Base-by-base conservation (phyloP, 37 sponge, comb jelly and placozoan genomes). In the Beroe ovata region DNA sequence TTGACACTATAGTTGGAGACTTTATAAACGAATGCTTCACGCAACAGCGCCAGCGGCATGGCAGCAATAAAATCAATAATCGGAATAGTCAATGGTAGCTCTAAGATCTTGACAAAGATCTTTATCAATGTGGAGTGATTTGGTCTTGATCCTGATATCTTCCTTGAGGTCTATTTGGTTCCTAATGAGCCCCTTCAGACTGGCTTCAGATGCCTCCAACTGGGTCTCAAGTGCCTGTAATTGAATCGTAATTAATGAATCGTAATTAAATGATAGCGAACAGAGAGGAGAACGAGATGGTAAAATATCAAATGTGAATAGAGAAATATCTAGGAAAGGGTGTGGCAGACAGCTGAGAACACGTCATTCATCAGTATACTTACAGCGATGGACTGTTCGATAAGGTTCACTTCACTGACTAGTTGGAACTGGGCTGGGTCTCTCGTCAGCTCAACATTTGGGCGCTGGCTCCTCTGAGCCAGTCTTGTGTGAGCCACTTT, bases 381-480 rank as follows among this genome's bases (percentile, higher is more conserved):
- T 35, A 64, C 64, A 60, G 59, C 21, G 59, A 64, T 66, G 23
- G 71, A 37, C 0, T 29, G 88, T 8, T 64, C 69, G 30, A 96
- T 94, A 69, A 94, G 91, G 3, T 69, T 88, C 64, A 95, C 97
- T 64, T 97, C 97, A 19, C 72, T 71, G 14, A 92, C 90, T 35
- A 97, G 92, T 35, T 92, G 91, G 66, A 91, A 91, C 89, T 97
- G 97, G 60, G 92, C 93, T 40, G 97, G 95, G 64, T 97, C 97
- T 0, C 95, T 89, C 1, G 95, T 95, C 40, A 95, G 91, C 91
- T 97, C 97, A 6, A 91, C 90, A 64, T 93, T 93, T 54, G 95
- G 95, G 6, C 97, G 89, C 30, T 90, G 89, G 20, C 90, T 88
- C 0, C 97, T 81, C 18, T 88, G 72, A 35, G 91, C 90, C 0